phyloP scores from a whole-genome alignment of 1,140 invertebrate species.

The Solenopsis invicta region DNA sequence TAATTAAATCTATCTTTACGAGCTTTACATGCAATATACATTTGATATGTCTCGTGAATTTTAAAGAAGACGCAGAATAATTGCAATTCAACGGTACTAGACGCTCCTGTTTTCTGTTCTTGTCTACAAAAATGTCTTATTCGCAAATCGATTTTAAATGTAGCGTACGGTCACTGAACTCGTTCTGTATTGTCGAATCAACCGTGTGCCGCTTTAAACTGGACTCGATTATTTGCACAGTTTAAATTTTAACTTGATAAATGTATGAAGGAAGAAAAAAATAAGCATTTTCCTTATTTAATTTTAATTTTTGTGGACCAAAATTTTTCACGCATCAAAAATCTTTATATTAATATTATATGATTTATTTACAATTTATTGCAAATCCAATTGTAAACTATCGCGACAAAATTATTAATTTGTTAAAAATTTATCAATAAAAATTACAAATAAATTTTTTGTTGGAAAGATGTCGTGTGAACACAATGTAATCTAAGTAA shows the following conservation, averaged over 20 bases:
- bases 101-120: not conserved
- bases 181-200: not conserved
- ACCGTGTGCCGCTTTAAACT: not conserved
- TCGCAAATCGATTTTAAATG: not conserved
- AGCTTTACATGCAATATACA: not conserved
- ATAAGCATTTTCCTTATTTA: not conserved
- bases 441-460: not conserved
- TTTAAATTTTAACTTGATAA: not conserved
- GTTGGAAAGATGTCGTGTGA: no score
- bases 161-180: slow-evolving; percentile 5
- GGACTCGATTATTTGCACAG: not conserved
- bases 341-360: not conserved
- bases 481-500: no score
- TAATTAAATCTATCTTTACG: not conserved
- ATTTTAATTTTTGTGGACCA: not conserved
- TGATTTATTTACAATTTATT: not conserved
- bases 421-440: not conserved
- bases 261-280: not conserved
- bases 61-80: slow-evolving; percentile 8
- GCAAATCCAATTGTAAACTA: not conserved
- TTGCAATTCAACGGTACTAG: slow-evolving; percentile 27
- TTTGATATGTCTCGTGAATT: not conserved
- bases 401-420: not conserved
- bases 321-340: not conserved
- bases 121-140: not conserved